These are phyloP conservation scores for Conus betulinus DNA, from an alignment of 1,140 invertebrate genomes.

Conservation along the genomic window DNA sequence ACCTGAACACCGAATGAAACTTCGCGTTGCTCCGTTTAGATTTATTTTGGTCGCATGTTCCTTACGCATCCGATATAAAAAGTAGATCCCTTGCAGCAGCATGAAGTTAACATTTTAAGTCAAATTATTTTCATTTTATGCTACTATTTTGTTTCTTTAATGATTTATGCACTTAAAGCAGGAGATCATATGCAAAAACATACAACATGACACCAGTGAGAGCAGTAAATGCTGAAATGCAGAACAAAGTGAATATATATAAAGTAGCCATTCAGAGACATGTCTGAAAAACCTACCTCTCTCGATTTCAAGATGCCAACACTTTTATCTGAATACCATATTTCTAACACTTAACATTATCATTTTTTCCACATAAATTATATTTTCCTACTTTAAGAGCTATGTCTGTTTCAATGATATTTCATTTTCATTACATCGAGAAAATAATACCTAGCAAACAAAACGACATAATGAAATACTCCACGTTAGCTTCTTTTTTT, in stretches of 20 bases:
- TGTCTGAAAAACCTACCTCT: no score
- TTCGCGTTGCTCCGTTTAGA: conserved; percentile 27
- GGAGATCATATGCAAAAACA: not conserved
- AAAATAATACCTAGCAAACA: no score
- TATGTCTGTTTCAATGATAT: no score
- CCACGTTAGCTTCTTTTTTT: no score
- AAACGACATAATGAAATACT: no score
- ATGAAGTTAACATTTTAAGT: not conserved
- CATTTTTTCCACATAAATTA: no score
- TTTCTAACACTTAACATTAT: no score
- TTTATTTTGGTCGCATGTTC: conserved; percentile 28
- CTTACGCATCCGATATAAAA: conserved; percentile 32
- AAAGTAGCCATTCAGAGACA: not conserved
- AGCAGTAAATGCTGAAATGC: not conserved
- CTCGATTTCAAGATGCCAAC: no score
- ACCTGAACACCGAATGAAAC: conserved; percentile 20
- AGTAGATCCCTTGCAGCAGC: conserved; percentile 7
- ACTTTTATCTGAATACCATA: no score
- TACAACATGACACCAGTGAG: not conserved
- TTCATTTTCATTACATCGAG: no score
- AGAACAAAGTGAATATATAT: not conserved
- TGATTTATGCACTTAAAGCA: not conserved
- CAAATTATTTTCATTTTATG: not conserved
- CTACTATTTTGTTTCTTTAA: not conserved
- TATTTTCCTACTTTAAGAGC: no score